phyloP scores from a whole-genome alignment of 2,797 vertebrate genomes.

The Microctenopoma steveboyesi region DNA sequence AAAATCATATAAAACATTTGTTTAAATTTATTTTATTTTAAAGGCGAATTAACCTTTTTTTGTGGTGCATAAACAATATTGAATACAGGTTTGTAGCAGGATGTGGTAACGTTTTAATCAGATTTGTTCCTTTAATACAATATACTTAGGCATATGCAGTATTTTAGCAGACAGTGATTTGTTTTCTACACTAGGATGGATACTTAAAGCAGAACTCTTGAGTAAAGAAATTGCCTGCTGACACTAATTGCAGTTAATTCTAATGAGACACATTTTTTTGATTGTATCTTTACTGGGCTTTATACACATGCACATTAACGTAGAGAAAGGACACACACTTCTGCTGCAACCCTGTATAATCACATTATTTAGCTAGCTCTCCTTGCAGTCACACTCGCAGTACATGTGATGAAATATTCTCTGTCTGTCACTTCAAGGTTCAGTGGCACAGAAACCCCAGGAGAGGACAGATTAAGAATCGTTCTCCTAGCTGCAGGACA shows the following conservation, averaged over 20 bases:
- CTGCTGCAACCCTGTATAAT: conserved; percentile 1
- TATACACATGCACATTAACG: background rate
- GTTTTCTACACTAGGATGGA: background rate
- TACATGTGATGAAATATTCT: conserved; percentile 40
- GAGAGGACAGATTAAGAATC: conserved; percentile 44
- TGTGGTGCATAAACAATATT: background rate
- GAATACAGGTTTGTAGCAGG: no score
- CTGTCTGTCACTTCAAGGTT: conserved; percentile 45
- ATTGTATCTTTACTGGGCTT: background rate
- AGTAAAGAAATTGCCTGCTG: background rate
- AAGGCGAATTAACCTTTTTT: background rate
- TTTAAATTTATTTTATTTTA: background rate
- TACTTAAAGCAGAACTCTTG: no score
- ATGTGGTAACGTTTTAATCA: no score
- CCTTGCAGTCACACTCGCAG: conserved; percentile 11
- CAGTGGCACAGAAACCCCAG: conserved; percentile 12
- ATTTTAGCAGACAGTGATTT: no score
- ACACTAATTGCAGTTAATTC: background rate
- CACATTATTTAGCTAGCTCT: conserved; percentile 1
- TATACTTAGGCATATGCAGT: background rate
- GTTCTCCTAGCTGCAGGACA: conserved; percentile 45
- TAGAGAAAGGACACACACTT: background rate
- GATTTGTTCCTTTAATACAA: no score
- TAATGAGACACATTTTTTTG: background rate
- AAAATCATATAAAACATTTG: background rate